phyloP scores from a whole-genome alignment of 2,797 vertebrate genomes.

The Centropyge bicolor region DNA sequence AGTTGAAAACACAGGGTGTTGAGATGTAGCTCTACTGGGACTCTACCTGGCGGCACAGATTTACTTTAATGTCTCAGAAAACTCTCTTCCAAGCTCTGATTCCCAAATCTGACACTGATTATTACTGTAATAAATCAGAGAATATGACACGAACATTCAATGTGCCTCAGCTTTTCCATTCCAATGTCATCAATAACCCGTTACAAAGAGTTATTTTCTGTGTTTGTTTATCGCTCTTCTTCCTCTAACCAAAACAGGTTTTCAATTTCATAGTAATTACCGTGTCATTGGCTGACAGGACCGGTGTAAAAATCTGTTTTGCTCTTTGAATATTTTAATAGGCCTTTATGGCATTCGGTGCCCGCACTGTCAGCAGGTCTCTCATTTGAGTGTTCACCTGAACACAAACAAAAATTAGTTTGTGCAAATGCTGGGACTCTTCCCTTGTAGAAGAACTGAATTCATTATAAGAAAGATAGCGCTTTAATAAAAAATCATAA shows the following conservation, averaged over 20 bases:
- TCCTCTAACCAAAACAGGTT: neutral
- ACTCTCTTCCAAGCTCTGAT: neutral
- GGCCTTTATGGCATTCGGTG: constrained; percentile 34
- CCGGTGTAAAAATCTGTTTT: constrained; percentile 34
- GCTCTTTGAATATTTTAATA: constrained; percentile 24
- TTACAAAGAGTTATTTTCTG: neutral
- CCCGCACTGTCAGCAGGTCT: constrained; percentile 21
- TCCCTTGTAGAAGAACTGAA: constrained; percentile 50
- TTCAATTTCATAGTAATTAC: constrained; percentile 29
- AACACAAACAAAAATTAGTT: constrained; percentile 70
- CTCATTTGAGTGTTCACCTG: constrained; percentile 57
- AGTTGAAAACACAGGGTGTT: no score
- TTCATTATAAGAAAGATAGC: constrained; percentile 69
- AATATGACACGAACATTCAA: neutral
- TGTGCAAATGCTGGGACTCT: constrained; percentile 43
- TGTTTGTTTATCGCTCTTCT: constrained; percentile 1
- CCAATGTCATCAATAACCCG: neutral
- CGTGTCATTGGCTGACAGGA: constrained; percentile 15
- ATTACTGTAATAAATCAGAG: neutral
- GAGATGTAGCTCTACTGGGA: neutral
- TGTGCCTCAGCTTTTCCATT: neutral
- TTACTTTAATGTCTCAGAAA: neutral
- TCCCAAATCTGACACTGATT: neutral
- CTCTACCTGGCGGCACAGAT: neutral
- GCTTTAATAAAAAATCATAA: constrained; percentile 81